phyloP scores from a whole-genome alignment of 2,113 vertebrate species.

The Acanthisitta chloris region DNA sequence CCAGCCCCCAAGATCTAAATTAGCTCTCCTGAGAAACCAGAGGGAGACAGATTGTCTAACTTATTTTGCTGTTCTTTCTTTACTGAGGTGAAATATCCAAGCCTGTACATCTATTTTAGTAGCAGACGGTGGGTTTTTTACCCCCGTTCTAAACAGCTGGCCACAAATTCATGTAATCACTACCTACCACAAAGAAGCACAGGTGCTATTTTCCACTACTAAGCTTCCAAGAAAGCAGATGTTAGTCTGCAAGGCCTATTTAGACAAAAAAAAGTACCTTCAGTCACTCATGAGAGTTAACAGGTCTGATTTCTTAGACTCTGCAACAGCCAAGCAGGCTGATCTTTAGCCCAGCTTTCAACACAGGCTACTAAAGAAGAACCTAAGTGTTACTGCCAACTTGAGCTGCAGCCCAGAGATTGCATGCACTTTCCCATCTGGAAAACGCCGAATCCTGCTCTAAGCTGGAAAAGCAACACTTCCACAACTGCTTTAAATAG shows the following conservation, averaged over 20 bases:
- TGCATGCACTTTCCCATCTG: neutral
- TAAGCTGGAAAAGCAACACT: neutral
- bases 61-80: neutral
- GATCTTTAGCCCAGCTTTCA: neutral
- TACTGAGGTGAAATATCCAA: neutral
- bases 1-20: neutral
- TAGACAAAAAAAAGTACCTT: neutral
- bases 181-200: neutral
- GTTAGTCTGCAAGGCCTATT: neutral
- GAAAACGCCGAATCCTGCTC: neutral
- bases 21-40: neutral
- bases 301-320: neutral
- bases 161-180: neutral
- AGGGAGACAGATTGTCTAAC: neutral
- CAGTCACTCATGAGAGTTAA: neutral
- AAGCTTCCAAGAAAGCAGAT: neutral
- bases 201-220: neutral
- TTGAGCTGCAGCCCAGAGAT: neutral
- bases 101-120: neutral
- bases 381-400: neutral
- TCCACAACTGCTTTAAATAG: neutral
- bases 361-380: neutral
- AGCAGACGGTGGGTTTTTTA: rapidly evolving
- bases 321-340: neutral
- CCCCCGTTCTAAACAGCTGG: neutral